Evolutionary conservation across 2,888 invertebrate species (phyloP).

Genomic region (Melipona beecheii): DNA sequence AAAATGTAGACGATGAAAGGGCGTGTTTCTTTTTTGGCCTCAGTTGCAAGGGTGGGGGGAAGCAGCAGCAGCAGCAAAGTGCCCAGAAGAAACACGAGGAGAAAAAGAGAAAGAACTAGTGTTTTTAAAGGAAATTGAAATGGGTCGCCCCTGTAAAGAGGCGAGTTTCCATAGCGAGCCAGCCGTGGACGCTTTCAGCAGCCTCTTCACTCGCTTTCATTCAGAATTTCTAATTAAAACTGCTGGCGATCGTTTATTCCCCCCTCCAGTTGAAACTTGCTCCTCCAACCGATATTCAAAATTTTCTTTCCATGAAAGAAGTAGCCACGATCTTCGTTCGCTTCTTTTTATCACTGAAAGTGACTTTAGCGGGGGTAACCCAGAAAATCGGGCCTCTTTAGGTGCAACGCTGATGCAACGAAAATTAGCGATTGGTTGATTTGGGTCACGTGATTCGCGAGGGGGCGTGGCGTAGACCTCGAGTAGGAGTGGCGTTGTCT

Average conservation of each 20-base stretch:
- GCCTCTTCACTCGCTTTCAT: background rate
- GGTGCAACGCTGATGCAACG: too few relatives aligned
- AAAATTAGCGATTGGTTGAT: too few relatives aligned
- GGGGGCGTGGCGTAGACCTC: too few relatives aligned
- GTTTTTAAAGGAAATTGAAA: background rate
- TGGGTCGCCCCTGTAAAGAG: constrained; percentile 1
- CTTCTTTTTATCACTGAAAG: too few relatives aligned
- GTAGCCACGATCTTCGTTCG: too few relatives aligned
- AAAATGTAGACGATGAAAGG: background rate
- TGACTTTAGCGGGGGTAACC: too few relatives aligned
- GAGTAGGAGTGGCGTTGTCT: too few relatives aligned
- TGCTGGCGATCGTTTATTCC: background rate
- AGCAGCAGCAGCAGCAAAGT: background rate
- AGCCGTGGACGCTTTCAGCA: background rate
- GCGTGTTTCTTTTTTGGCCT: background rate
- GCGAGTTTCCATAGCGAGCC: background rate
- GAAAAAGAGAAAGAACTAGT: background rate
- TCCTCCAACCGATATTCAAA: background rate
- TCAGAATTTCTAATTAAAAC: constrained; percentile 3
- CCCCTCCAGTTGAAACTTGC: background rate
- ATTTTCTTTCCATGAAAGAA: too few relatives aligned
- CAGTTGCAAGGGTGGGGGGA: background rate
- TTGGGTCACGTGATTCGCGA: too few relatives aligned
- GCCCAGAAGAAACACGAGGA: background rate
- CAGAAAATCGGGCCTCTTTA: too few relatives aligned